Evolutionary conservation across 2,113 vertebrate genomes (phyloP), one percentile per base, ranked within the genome.

Genomic region (Hiodon alosoides): DNA sequence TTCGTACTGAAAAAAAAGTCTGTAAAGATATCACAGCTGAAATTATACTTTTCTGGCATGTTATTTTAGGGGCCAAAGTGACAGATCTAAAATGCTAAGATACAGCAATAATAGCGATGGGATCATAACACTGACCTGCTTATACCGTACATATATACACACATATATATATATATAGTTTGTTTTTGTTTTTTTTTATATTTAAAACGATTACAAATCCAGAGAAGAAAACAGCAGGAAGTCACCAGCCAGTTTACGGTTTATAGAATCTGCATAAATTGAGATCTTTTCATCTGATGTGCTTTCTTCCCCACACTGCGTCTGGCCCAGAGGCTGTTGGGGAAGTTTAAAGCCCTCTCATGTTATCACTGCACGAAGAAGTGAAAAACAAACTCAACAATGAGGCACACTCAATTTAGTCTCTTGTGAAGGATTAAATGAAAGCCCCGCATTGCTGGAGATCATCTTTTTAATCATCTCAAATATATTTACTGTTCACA

Each of bases 371-470:
- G 59, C 51, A 16, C 58, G 60, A 74, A 69, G 67, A 58, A 60
- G n/a, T 3, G 9, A 67, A 71, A 67, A 65, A 67, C 17, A 59
- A 71, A 16, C 16, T 55, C 60, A 11, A 71, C 7, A 73, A 59
- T 53, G 13, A 53, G 13, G 5, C 51, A 53, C 66, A 51, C 48
- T 79, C 68, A 75, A 78, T 77, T 71, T 80, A 50, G 55, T 73
- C 46, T 16, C 78, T 58, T 47, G 17, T 59, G 47, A 59, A 81
- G 51, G 67, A 17, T 53, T n/a, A 17, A 48, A 73, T 60, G 10
- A 73, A 51, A 73, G 60, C 7, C 59, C 77, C 54, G 57, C 66
- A 77, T 78, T 70, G 78, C 72, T 77, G 53, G 58, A 75, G 48
- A 79, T 73, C 60, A 61, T 73, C 55, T 8, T 69, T 70, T 73